phyloP scores from a whole-genome alignment of 1,140 invertebrate species.

The Calosoma granatense region DNA sequence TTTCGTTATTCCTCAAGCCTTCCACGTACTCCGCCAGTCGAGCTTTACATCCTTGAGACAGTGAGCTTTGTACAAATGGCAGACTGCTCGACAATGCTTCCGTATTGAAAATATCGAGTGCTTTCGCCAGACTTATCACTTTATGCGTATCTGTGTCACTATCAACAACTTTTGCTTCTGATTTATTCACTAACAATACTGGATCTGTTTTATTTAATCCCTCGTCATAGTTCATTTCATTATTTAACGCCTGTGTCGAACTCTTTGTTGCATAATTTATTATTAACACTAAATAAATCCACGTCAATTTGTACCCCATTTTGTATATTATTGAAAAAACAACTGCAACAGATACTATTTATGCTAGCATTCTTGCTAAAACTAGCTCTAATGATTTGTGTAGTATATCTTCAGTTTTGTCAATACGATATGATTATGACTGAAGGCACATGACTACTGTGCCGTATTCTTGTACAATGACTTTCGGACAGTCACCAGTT shows the following conservation, averaged over 20 bases:
- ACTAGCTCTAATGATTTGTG: too few species aligned
- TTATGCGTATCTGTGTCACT: constrained; percentile 16
- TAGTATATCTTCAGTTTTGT: too few species aligned
- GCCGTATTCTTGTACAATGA: too few species aligned
- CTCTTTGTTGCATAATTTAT: too few species aligned
- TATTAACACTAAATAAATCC: not conserved
- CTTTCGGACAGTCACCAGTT: too few species aligned
- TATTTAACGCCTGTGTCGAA: not conserved
- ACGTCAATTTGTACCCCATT: not conserved
- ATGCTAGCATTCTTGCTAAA: too few species aligned
- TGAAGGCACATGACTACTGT: too few species aligned
- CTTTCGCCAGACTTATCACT: constrained; percentile 29
- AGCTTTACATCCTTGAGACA: constrained; percentile 40
- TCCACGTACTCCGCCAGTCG: constrained; percentile 52
- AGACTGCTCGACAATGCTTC: constrained; percentile 35
- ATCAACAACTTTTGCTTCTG: not conserved
- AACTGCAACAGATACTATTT: too few species aligned
- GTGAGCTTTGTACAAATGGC: constrained; percentile 25
- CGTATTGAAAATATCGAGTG: constrained; percentile 39
- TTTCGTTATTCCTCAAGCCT: constrained; percentile 45
- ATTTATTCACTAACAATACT: not conserved
- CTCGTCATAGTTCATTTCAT: not conserved
- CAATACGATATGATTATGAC: too few species aligned
- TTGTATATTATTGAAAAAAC: not conserved
- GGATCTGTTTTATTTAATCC: not conserved